Percentiles rank a stretch among this genome's conserved stretches.
Evolutionary conservation across 1,140 invertebrate genomes (phyloP).

Genomic region (Linepithema humile): DNA sequence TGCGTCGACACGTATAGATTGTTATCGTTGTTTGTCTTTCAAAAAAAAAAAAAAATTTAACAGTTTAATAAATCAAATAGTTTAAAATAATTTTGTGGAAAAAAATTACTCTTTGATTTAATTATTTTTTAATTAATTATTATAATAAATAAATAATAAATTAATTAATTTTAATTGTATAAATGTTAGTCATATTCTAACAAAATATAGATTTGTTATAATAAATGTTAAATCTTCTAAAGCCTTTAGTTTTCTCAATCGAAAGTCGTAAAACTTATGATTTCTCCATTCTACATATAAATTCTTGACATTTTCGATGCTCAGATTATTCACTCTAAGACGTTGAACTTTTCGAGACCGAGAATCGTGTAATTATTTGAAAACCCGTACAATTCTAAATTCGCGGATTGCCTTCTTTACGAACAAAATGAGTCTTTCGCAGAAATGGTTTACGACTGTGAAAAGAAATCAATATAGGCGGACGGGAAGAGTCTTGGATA

Average conservation of each 20-base stretch:
- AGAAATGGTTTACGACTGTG: conserved; percentile 47
- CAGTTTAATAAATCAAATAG: background rate
- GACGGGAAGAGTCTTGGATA: conserved; percentile 19
- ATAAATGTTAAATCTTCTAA: background rate
- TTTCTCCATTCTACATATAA: background rate
- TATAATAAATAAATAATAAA: background rate
- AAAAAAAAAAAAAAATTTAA: background rate
- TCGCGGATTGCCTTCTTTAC: conserved; percentile 11
- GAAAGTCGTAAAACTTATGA: conserved; percentile 3
- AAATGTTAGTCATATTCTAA: background rate
- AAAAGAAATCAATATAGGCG: conserved; percentile 55
- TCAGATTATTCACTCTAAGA: background rate
- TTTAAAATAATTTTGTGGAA: background rate
- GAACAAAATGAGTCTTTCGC: conserved; percentile 25
- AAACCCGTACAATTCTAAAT: no score
- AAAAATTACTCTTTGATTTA: background rate
- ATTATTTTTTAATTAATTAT: background rate
- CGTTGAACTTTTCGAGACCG: background rate
- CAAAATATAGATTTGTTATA: background rate
- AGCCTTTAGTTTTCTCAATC: background rate
- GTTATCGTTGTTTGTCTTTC: background rate
- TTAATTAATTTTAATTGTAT: background rate
- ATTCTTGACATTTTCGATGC: background rate
- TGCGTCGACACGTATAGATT: background rate
- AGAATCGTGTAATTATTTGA: no score